A percentile compares a stretch with the other conserved stretches of the same genome.
Conservation (phyloP, 1,140 invertebrate genomes). For the Berghia stephanieae region DNA sequence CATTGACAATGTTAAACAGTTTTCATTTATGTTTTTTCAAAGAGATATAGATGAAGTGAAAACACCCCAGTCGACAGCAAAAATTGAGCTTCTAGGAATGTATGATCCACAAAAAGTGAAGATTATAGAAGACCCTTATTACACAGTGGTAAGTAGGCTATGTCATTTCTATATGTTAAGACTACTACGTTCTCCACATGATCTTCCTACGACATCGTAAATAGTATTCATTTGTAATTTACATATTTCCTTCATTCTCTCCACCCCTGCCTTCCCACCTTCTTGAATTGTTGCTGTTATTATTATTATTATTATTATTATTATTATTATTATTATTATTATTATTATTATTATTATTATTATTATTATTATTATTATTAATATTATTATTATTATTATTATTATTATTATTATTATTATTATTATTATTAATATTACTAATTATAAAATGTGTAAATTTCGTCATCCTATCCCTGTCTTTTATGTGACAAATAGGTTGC, state of each 20-base stretch:
- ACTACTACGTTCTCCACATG: not conserved
- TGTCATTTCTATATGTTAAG: not conserved
- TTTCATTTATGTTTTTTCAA: not conserved
- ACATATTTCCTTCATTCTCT: too few species aligned
- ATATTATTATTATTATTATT: constrained; percentile 1
- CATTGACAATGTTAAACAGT: too few species aligned
- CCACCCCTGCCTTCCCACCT: too few species aligned
- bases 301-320: constrained; percentile 1
- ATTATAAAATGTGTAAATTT: too few species aligned
- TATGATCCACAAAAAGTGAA: constrained; percentile 82
- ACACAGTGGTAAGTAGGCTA: constrained; percentile 46
- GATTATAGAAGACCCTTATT: constrained; percentile 79
- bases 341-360: not conserved
- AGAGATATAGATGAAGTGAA: not conserved
- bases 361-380: not conserved
- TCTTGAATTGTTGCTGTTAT: not conserved
- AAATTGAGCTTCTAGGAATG: constrained; percentile 80
- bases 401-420: constrained; percentile 1
- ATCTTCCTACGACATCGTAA: not conserved
- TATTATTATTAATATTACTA: not conserved
- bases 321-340: not conserved
- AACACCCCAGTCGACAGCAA: constrained; percentile 69
- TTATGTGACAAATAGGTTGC: too few species aligned
- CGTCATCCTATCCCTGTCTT: too few species aligned
- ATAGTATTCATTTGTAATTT: not conserved